Conservation (phyloP, 2,888 invertebrate species). For the Cancer borealis region DNA sequence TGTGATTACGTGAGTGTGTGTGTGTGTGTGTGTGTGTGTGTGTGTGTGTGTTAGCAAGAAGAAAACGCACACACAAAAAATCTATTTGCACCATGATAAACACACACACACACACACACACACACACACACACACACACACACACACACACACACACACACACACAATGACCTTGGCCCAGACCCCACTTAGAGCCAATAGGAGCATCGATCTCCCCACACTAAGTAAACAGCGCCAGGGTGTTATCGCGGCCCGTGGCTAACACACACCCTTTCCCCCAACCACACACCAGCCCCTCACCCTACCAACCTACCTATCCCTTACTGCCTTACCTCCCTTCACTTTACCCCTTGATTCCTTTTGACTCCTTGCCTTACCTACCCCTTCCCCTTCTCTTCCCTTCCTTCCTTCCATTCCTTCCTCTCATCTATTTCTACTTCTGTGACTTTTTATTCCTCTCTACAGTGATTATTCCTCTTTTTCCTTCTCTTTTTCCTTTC, state of each 20-base stretch:
- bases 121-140: constrained; percentile 46
- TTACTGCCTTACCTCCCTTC: background rate
- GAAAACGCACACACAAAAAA: background rate
- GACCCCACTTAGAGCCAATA: background rate
- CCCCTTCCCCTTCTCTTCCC: background rate
- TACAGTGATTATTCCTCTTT: background rate
- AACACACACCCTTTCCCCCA: background rate
- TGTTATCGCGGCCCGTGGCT: background rate
- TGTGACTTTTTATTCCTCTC: background rate
- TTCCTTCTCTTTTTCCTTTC: background rate
- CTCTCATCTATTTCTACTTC: background rate
- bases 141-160: constrained; percentile 52
- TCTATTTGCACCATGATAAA: background rate
- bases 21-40: constrained; percentile 6
- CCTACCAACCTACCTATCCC: background rate
- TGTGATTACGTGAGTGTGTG: background rate
- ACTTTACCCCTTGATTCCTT: background rate
- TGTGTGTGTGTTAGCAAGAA: background rate
- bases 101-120: background rate
- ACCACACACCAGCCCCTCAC: background rate
- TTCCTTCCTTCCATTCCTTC: background rate
- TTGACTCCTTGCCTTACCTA: background rate
- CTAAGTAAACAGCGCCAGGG: background rate
- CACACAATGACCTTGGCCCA: constrained; percentile 25
- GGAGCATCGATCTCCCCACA: background rate